These are phyloP conservation scores for Orgyia antiqua DNA, from an alignment of 2,888 invertebrate species.

Conservation along the genomic window DNA sequence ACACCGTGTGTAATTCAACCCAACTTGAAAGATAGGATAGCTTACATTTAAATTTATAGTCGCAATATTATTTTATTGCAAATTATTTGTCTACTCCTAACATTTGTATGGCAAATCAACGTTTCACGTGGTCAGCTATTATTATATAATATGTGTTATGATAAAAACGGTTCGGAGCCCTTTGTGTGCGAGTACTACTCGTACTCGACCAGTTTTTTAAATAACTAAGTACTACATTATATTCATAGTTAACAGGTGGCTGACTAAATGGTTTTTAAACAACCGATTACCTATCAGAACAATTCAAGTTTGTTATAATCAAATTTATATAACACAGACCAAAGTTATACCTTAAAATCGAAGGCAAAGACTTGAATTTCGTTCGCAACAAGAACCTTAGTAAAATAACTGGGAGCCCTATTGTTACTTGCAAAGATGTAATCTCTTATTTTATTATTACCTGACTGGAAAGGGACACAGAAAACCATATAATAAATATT, in stretches of 20 bases:
- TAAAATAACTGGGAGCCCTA: conserved; percentile 64
- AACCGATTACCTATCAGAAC: conserved; percentile 62
- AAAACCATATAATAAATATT: conserved; percentile 20
- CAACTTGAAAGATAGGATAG: no score
- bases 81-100: no score
- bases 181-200: no score
- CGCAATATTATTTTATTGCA: no score
- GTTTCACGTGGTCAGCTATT: no score
- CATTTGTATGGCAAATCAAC: no score
- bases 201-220: no score
- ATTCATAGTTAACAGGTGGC: conserved; percentile 55
- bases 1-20: no score
- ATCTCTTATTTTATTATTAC: conserved; percentile 74
- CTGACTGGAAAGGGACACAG: conserved; percentile 56
- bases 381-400: conserved; percentile 30
- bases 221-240: no score
- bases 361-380: conserved; percentile 27
- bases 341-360: conserved; percentile 24
- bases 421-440: conserved; percentile 73
- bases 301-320: conserved; percentile 54
- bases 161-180: no score
- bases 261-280: conserved; percentile 52
- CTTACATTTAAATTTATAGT: no score
- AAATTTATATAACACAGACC: conserved; percentile 27
- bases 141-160: no score